These are phyloP conservation scores for Scyliorhinus canicula DNA, from an alignment of 2,797 vertebrate genomes.

Conservation along the genomic window DNA sequence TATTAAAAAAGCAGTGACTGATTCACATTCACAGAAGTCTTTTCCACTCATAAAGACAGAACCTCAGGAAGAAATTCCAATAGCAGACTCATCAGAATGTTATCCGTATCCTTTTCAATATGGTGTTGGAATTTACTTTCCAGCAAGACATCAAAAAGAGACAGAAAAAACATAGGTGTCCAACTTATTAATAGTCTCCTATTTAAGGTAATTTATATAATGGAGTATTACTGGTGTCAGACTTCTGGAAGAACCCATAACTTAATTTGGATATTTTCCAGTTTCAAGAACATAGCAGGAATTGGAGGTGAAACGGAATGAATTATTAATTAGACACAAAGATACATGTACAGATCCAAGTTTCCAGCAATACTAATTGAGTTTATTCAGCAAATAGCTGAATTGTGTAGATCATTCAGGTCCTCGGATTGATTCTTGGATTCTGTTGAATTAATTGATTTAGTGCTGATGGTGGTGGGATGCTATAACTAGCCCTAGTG, in stretches of 20 bases:
- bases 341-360: background rate
- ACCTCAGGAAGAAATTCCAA: conserved; percentile 3
- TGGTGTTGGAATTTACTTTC: background rate
- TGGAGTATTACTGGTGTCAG: background rate
- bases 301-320: background rate
- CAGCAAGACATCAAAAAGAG: background rate
- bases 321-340: background rate
- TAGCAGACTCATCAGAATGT: background rate
- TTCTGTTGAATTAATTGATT: background rate
- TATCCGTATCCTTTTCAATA: conserved; percentile 32
- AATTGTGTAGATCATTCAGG: background rate
- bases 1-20: background rate
- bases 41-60: conserved; percentile 16
- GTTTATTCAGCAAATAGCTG: background rate
- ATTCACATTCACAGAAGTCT: background rate
- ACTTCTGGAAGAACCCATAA: background rate
- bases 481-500: background rate
- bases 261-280: background rate
- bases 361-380: background rate
- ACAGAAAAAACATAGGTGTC: background rate
- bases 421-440: background rate
- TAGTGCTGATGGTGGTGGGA: background rate
- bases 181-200: background rate
- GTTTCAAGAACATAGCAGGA: background rate
- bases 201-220: background rate